A percentile compares a stretch with the other conserved stretches of the same genome.
Conservation (phyloP, 1,140 invertebrate genomes). For the Anoplophora glabripennis region DNA sequence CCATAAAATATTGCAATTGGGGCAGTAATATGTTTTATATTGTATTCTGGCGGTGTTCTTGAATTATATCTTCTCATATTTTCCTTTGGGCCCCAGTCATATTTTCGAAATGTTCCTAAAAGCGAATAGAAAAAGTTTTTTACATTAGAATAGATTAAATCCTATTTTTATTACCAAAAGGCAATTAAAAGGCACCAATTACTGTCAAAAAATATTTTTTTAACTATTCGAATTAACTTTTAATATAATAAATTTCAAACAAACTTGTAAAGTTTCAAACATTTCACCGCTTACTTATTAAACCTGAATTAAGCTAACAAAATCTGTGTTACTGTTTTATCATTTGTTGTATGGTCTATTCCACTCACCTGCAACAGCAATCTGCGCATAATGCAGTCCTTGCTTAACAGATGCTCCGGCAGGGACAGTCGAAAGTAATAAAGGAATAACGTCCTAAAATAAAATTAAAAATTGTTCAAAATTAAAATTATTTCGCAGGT, state of each 20-base stretch:
- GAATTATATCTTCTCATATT: constrained; percentile 1
- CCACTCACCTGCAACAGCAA: neutral
- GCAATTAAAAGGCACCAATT: no score
- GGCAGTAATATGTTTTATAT: constrained; percentile 17
- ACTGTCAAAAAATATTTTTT: no score
- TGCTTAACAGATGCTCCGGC: neutral
- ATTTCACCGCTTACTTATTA: neutral
- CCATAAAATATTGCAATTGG: constrained; percentile 25
- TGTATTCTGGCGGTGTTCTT: neutral
- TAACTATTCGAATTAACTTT: no score
- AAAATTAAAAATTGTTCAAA: neutral
- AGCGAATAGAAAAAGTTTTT: neutral
- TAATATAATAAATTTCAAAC: no score
- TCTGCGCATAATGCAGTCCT: neutral
- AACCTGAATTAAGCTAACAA: no score
- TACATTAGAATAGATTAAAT: no score
- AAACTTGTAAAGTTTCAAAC: neutral
- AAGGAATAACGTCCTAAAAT: neutral
- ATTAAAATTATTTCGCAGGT: no score
- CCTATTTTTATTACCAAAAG: no score
- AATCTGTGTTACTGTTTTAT: no score
- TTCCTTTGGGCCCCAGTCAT: neutral
- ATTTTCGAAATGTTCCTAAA: neutral
- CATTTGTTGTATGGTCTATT: neutral
- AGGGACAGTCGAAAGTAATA: neutral